Percentiles rank a stretch among this genome's conserved stretches.
phyloP scores from a whole-genome alignment of 2,888 invertebrate genomes.

The Plemyria rubiginata region DNA sequence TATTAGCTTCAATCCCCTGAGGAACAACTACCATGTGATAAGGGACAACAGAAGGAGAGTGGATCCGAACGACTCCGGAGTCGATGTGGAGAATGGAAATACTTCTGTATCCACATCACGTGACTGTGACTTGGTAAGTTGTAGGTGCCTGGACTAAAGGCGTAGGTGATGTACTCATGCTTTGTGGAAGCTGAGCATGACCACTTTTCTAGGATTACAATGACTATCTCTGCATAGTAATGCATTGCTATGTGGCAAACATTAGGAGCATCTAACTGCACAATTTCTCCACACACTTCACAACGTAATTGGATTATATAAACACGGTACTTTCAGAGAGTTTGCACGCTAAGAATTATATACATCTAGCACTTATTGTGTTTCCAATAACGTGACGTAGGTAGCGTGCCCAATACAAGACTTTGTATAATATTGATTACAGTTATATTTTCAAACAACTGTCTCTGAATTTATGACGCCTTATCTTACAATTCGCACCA shows the following conservation, averaged over 20 bases:
- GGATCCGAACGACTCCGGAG: slow-evolving; percentile 78
- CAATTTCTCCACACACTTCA: slow-evolving; percentile 11
- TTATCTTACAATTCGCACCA: slow-evolving; percentile 2
- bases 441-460: slow-evolving; percentile 1
- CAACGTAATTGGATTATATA: slow-evolving; percentile 26
- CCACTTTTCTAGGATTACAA: slow-evolving; percentile 7
- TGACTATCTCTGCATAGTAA: slow-evolving; percentile 4
- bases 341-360: slow-evolving; percentile 22
- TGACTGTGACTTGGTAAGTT: slow-evolving; percentile 79
- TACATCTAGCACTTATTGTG: slow-evolving; percentile 26
- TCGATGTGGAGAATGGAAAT: slow-evolving; percentile 80
- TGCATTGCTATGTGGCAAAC: slow-evolving; percentile 1
- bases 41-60: slow-evolving; percentile 56
- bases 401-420: not conserved
- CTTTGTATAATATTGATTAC: not conserved
- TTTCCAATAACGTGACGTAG: slow-evolving; percentile 12
- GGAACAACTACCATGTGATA: slow-evolving; percentile 65
- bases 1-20: slow-evolving; percentile 69
- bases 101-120: slow-evolving; percentile 62
- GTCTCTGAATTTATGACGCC: not conserved
- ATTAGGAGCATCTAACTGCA: slow-evolving; percentile 14
- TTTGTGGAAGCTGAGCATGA: not conserved
- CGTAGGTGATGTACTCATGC: not conserved
- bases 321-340: slow-evolving; percentile 8
- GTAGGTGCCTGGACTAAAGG: slow-evolving; percentile 14